phyloP scores from a whole-genome alignment of 1,140 invertebrate species.

The Drosophila subobscura region DNA sequence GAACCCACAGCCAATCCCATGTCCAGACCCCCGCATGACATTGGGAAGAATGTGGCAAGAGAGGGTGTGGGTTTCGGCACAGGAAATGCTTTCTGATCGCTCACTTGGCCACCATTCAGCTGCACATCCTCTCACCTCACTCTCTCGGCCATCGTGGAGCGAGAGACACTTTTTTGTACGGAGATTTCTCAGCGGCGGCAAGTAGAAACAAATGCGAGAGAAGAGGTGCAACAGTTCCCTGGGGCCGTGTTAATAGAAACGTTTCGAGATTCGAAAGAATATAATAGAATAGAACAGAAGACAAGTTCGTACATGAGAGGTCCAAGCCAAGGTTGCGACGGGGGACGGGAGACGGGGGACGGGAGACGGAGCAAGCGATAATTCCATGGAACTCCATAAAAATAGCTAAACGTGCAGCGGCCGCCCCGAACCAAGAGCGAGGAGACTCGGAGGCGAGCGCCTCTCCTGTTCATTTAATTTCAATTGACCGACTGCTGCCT shows the following conservation, averaged over 20 bases:
- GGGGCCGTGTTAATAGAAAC: conserved; percentile 73
- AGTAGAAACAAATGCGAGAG: conserved; percentile 36
- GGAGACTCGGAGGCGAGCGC: not conserved
- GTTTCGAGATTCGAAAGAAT: conserved; percentile 42
- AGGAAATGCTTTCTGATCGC: conserved; percentile 38
- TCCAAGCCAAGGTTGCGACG: conserved; percentile 1
- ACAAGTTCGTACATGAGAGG: not conserved
- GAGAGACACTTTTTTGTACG: not conserved
- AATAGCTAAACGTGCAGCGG: conserved; percentile 77
- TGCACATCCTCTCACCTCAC: conserved; percentile 24
- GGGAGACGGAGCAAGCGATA: conserved; percentile 47
- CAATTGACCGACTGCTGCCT: conserved; percentile 53
- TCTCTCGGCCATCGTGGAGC: not conserved
- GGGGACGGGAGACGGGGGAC: conserved; percentile 15
- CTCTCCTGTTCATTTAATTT: conserved; percentile 47
- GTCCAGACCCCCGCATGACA: conserved; percentile 17
- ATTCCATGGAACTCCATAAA: conserved; percentile 77
- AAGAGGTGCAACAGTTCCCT: conserved; percentile 36
- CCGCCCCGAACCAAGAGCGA: conserved; percentile 63
- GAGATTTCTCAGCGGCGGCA: conserved; percentile 48
- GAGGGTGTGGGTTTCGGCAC: conserved; percentile 11
- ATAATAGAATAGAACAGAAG: conserved; percentile 5
- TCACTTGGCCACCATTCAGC: conserved; percentile 21
- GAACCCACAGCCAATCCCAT: too few relatives aligned
- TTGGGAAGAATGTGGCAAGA: conserved; percentile 27